phyloP scores from a whole-genome alignment of 2,113 vertebrate species.

The Bufo bufo region DNA sequence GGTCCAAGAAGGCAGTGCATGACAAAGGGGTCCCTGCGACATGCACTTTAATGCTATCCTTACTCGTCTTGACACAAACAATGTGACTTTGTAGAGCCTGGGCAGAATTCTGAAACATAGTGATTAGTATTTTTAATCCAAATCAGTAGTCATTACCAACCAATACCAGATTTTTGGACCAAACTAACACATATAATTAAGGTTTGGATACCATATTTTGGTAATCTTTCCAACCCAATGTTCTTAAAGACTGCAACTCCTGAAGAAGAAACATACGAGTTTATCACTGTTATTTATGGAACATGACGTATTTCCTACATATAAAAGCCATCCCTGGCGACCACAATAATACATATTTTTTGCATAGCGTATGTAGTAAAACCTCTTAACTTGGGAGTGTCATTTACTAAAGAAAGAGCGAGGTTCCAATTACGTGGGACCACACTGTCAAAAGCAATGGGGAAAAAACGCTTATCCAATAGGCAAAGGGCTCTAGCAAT shows the following conservation, averaged over 20 bases:
- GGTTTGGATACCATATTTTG: conserved; percentile 68
- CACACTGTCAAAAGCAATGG: background rate
- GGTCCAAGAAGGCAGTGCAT: background rate
- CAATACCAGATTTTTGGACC: conserved; percentile 55
- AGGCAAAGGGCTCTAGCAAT: too few relatives aligned
- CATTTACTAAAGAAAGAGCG: too few relatives aligned
- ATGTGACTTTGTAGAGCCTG: background rate
- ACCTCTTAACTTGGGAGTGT: background rate
- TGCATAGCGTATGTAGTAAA: background rate
- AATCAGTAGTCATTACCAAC: conserved; percentile 39
- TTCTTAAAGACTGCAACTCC: conserved; percentile 74
- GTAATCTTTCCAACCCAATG: conserved; percentile 72
- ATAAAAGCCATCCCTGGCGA: background rate
- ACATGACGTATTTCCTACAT: background rate
- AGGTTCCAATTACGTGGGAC: too few relatives aligned
- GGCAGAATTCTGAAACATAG: conserved; percentile 51
- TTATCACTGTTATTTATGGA: conserved; percentile 28
- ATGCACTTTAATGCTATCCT: background rate
- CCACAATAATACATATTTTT: background rate
- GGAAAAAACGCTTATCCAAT: background rate
- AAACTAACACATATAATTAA: conserved; percentile 39
- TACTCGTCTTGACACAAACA: background rate
- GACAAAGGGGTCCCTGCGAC: fast-evolving
- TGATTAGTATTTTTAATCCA: background rate
- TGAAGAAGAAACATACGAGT: conserved; percentile 67